Base-by-base conservation (phyloP, 2,888 invertebrate genomes). In the Ectropis crepuscularia region DNA sequence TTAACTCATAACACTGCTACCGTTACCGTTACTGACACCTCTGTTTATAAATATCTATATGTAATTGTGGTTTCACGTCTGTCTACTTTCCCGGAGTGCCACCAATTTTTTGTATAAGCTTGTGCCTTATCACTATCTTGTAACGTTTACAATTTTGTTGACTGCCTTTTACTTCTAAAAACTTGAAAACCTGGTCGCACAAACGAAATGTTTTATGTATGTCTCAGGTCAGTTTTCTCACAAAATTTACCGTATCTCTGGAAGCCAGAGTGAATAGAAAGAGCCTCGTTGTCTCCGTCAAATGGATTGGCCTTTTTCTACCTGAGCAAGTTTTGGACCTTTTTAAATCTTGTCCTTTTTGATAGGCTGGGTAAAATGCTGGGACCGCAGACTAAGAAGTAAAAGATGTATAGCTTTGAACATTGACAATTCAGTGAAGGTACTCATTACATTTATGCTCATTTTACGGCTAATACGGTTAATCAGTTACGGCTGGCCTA, bases 251-350 rank as follows among this genome's bases (percentile, higher is more conserved):
- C 28, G 49, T 57, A 57, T 62, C 61, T 57, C 54, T 57, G 63
- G 61, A 45, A 37, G 50, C 42, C n/a, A 39, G 55, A 59, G 57
- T 68, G 70, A 67, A 68, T 65, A 62, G 57, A 67, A 65, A 68
- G 53, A 57, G 49, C 61, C 53, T 57, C 55, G 65, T 69, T 65
- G 67, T 68, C 67, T 60, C 55, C 61, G 43, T 55, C 61, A 70
- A 71, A 72, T 73, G 72, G 69, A 72, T 72, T 72, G 64, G 67
- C 53, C 57, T 68, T 65, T 67, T 67, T 66, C 61, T 61, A 68
- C 65, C 65, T 65, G 57, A 65, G 53, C 43, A 59, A 66, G 37
- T 61, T 57, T 67, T 50, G 61, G 60, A 54, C 49, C 63, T 67
- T 62, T 65, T 67, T 69, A 66, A 64, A 64, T 63, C 65, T 62